Evolutionary conservation across 1,140 invertebrate species (phyloP).

Genomic region (Bombus confusus): DNA sequence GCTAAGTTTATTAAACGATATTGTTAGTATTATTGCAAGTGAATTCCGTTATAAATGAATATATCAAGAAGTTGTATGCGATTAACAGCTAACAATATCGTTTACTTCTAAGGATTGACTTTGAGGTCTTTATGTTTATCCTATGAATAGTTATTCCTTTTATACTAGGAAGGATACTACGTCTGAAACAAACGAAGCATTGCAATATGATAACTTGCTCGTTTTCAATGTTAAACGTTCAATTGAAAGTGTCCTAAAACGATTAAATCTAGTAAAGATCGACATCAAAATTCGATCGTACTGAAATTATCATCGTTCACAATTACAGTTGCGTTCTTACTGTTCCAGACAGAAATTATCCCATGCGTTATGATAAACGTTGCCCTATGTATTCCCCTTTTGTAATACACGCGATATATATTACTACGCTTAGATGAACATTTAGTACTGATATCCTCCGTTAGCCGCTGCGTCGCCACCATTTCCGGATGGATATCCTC

Average conservation of each 20-base stretch:
- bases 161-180: conserved; percentile 30
- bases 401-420: conserved; percentile 52
- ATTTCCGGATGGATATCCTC: conserved; percentile 77
- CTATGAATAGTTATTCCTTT: conserved; percentile 28
- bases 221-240: conserved; percentile 1
- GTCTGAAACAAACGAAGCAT: conserved; percentile 43
- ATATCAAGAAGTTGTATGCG: neutral
- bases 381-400: conserved; percentile 48
- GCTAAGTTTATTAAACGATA: conserved; percentile 36
- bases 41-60: neutral
- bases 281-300: neutral
- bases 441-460: conserved; percentile 81
- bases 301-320: neutral
- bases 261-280: conserved; percentile 14
- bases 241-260: conserved; percentile 9
- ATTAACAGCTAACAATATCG: conserved; percentile 11
- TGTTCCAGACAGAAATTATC: conserved; percentile 44
- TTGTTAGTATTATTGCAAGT: conserved; percentile 13
- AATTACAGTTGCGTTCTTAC: conserved; percentile 10
- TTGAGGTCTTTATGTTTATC: conserved; percentile 47
- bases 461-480: conserved; percentile 79
- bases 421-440: conserved; percentile 39
- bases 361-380: conserved; percentile 40
- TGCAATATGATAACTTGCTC: neutral
- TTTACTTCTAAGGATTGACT: conserved; percentile 30